Evolutionary conservation across 2,797 vertebrate genomes (phyloP), one percentile per base, ranked within the genome.

Genomic region (Lagodon rhomboides): DNA sequence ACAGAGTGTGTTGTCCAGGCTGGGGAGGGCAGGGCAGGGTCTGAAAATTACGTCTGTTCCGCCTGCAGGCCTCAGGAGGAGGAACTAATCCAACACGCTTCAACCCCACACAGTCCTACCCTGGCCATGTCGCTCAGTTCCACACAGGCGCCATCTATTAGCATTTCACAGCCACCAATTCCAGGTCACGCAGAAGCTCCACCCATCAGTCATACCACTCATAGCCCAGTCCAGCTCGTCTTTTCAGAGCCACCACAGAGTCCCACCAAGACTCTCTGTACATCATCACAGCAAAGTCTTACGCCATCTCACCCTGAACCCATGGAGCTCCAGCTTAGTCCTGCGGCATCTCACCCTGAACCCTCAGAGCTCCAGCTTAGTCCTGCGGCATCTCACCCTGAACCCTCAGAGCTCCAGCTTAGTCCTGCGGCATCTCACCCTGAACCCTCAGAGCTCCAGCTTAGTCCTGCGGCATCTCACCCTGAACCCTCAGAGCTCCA

Each of bases 31-130:
- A 75, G 60, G 69, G 68, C 66, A 5, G 80, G 46, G 47, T 75
- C 89, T 66, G 87, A 92, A 73, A 51, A 64, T 47, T 94, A 89
- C 50, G 4, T 87, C 66, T 94, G 94, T 77, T 83, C 87, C 41
- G 68, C 68, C 67, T 94, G 93, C 86, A 84, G 75, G 59, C 70
- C 84, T 78, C 85, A 78, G 77, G 74, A 82, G 43, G 81, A 80
- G 46, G 62, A 77, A 54, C 73, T 41, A 56, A 50, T 49, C 20
- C 27, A 61, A 49, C 46, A 46, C 53, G 54, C 67, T 53, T 65
- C 49, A 30, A 2, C 44, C 15, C 38, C 30, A 41, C 34, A 18
- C 38, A 82, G 79, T 71, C 54, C 73, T 20, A 41, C 12, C 25
- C 0, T 9, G 15, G 22, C 50, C 61, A 12, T 11, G 0, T 44